Percentiles rank a stretch among this genome's conserved stretches.
These are phyloP conservation scores for Tursiops truncatus DNA, from an alignment of 2,113 vertebrate genomes.

Conservation along the genomic window DNA sequence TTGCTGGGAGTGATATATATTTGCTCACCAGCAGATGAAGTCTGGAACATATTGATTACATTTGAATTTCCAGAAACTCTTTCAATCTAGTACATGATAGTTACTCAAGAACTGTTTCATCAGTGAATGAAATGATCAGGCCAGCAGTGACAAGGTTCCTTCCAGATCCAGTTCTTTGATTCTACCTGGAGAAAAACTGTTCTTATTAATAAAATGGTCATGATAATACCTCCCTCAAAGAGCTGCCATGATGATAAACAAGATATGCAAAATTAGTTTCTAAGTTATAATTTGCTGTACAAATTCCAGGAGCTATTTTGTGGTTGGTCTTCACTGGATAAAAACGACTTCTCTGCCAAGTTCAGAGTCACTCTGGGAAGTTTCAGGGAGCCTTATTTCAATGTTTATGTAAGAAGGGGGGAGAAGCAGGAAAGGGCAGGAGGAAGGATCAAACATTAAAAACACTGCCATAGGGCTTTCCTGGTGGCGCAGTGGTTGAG, in stretches of 20 bases:
- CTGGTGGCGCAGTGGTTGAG: no score
- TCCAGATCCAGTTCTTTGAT: background rate
- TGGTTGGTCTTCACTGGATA: background rate
- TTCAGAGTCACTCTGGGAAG: background rate
- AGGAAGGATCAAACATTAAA: background rate
- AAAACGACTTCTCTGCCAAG: background rate
- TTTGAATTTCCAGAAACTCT: background rate
- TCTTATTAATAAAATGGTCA: background rate
- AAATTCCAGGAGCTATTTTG: background rate
- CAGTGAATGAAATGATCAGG: background rate
- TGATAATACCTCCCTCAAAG: background rate
- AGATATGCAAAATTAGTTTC: background rate
- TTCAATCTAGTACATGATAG: background rate
- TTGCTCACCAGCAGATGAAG: background rate
- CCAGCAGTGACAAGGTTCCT: background rate
- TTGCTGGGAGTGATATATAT: background rate
- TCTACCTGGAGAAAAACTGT: background rate
- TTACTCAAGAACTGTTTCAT: background rate
- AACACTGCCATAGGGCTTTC: background rate
- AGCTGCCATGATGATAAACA: background rate
- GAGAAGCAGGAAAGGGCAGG: background rate
- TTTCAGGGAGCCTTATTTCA: background rate
- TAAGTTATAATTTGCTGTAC: background rate
- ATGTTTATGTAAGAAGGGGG: background rate
- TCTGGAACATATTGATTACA: background rate